Conservation (phyloP, 2,888 invertebrate genomes). For the Melinopterus prodromus region DNA sequence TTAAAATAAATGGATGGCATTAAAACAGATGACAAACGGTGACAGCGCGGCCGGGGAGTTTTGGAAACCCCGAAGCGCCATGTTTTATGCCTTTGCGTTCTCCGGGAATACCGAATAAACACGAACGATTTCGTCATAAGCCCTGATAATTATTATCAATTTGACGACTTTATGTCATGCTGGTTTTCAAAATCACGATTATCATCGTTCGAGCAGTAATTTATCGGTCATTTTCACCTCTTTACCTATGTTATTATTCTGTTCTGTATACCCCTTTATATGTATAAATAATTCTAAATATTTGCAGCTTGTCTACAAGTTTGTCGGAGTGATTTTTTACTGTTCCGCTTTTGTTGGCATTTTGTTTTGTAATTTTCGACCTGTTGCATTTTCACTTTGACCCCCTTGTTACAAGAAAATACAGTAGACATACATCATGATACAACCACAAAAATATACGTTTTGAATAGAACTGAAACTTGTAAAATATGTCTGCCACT, state of each 20-base stretch:
- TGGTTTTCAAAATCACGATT: background rate
- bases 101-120: background rate
- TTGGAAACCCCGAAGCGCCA: background rate
- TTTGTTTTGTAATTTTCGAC: background rate
- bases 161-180: background rate
- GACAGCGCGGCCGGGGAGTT: slow-evolving; percentile 10
- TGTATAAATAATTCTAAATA: background rate
- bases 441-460: background rate
- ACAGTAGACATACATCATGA: background rate
- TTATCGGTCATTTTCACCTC: background rate
- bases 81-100: too few relatives aligned
- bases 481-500: too few relatives aligned
- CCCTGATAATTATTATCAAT: background rate
- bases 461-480: background rate
- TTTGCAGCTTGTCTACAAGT: background rate
- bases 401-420: background rate
- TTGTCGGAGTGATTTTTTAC: background rate
- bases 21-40: slow-evolving; percentile 34
- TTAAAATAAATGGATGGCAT: slow-evolving; percentile 35
- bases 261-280: background rate
- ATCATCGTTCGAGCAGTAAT: background rate
- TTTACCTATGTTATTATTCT: background rate
- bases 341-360: background rate
- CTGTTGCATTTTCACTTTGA: background rate
- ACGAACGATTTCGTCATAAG: background rate